Percentiles rank a stretch among this genome's conserved stretches.
phyloP scores from a whole-genome alignment of 2,113 vertebrate species.

The Tyto alba region DNA sequence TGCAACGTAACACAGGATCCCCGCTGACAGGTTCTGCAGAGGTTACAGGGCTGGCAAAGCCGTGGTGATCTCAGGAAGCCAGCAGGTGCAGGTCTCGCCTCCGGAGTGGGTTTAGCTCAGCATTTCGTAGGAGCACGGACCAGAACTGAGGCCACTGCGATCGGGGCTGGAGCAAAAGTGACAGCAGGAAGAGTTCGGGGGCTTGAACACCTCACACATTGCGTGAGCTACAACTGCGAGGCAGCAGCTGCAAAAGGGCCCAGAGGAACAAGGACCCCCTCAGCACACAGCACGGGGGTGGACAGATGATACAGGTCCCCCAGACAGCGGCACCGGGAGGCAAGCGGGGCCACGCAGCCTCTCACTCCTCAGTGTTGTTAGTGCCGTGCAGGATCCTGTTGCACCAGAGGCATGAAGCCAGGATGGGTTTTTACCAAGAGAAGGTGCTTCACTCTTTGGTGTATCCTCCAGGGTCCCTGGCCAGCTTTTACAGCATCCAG shows the following conservation, averaged over 20 bases:
- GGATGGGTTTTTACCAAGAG: neutral
- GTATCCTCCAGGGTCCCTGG: neutral
- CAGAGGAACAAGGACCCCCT: neutral
- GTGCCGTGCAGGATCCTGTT: neutral
- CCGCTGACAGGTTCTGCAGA: neutral
- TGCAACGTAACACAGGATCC: neutral
- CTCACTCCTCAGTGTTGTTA: fast-evolving
- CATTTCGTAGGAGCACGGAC: neutral
- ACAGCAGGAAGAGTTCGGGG: neutral
- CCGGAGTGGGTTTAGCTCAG: neutral
- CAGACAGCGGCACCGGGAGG: neutral
- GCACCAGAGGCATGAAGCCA: neutral
- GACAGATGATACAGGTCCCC: neutral
- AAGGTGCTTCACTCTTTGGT: neutral
- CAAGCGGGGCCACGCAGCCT: neutral
- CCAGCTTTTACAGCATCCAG: neutral
- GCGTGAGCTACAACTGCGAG: neutral
- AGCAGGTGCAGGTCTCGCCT: fast-evolving
- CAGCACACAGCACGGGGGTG: neutral
- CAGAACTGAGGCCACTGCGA: fast-evolving
- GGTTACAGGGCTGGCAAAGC: neutral
- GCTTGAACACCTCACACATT: neutral
- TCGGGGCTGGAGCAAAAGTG: neutral
- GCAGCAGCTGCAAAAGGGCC: neutral
- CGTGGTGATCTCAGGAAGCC: neutral